phyloP scores from a whole-genome alignment of 2,888 invertebrate species.

The Trissolcus japonicus region DNA sequence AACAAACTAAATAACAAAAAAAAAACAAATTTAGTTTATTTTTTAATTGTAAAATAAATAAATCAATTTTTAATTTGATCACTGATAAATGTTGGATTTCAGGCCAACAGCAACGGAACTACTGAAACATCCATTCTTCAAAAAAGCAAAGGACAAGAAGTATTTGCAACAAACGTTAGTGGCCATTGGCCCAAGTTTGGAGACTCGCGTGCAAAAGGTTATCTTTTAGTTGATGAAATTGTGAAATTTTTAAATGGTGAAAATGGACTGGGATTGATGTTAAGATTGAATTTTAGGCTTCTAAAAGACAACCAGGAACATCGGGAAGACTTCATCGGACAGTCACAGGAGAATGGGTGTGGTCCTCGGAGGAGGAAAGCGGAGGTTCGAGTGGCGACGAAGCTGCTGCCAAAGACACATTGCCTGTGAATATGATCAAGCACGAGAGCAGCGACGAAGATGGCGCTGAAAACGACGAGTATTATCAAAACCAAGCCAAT shows the following conservation, averaged over 20 bases:
- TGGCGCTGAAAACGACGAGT: constrained; percentile 69
- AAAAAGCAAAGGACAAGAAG: constrained; percentile 95
- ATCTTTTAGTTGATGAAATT: neutral
- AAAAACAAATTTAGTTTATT: no score
- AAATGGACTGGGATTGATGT: neutral
- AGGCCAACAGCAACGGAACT: constrained; percentile 95
- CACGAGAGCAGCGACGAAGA: constrained; percentile 77
- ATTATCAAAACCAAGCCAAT: constrained; percentile 67
- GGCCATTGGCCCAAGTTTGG: constrained; percentile 90
- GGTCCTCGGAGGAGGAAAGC: constrained; percentile 94
- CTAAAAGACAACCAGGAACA: constrained; percentile 90
- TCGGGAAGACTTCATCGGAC: constrained; percentile 88
- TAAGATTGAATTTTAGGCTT: constrained; percentile 76
- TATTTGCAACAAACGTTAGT: constrained; percentile 91
- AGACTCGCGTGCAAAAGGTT: constrained; percentile 94
- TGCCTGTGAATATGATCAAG: constrained; percentile 77
- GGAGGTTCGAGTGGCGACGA: constrained; percentile 79
- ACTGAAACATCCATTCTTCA: constrained; percentile 97
- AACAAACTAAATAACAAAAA: neutral
- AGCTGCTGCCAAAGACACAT: constrained; percentile 67
- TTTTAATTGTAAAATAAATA: no score
- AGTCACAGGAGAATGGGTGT: constrained; percentile 98
- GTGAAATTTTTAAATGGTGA: neutral
- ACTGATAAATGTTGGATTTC: constrained; percentile 8
- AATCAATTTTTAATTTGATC: neutral